These are phyloP conservation scores for Cetoscarus ocellatus DNA, from an alignment of 2,797 vertebrate genomes.

Conservation along the genomic window DNA sequence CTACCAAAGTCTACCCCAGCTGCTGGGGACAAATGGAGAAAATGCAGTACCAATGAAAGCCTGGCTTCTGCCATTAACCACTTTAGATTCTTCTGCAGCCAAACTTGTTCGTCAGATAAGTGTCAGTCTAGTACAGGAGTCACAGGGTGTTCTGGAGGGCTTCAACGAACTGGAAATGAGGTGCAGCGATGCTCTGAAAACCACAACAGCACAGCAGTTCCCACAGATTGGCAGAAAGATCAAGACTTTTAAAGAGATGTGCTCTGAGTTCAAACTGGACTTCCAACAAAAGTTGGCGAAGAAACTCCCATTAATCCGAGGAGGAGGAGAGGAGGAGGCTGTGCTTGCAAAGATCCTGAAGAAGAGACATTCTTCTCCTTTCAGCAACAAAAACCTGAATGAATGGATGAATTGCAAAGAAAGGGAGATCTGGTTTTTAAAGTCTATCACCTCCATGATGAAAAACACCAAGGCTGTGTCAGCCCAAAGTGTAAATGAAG, in stretches of 20 bases:
- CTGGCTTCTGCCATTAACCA: conserved; percentile 72
- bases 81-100: conserved; percentile 56
- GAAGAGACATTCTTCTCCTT: conserved; percentile 36
- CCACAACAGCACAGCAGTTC: conserved; percentile 42
- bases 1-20: conserved; percentile 61
- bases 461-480: background rate
- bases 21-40: conserved; percentile 57
- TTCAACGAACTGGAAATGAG: conserved; percentile 39
- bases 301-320: conserved; percentile 56
- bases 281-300: conserved; percentile 9
- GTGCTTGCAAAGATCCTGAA: conserved; percentile 40
- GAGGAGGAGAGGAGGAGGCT: conserved; percentile 50
- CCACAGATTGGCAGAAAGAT: conserved; percentile 47
- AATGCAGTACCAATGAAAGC: conserved; percentile 62
- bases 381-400: conserved; percentile 43
- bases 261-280: conserved; percentile 25
- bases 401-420: conserved; percentile 63
- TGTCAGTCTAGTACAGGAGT: conserved; percentile 23
- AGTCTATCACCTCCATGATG: background rate
- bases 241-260: conserved; percentile 38
- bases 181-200: conserved; percentile 46
- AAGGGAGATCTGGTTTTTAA: conserved; percentile 18
- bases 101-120: conserved; percentile 70
- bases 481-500: background rate
- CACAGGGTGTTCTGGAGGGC: conserved; percentile 62